These are phyloP conservation scores for Sebastes itinus DNA, from an alignment of 2,797 vertebrate species.

Conservation along the genomic window DNA sequence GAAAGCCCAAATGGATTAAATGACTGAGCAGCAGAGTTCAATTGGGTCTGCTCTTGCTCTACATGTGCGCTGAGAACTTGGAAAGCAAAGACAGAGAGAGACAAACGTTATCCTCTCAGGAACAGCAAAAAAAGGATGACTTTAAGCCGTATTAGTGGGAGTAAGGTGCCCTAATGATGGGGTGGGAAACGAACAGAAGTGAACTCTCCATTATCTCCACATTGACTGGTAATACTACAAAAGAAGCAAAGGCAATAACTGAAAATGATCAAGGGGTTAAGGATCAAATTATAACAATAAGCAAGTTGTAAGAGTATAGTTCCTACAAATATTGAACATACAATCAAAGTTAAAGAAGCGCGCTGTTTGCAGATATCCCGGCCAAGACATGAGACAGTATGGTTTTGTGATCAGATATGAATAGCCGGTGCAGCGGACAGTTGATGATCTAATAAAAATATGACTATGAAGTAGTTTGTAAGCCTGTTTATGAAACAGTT, in stretches of 20 bases:
- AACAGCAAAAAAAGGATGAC: not conserved
- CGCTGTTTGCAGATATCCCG: not conserved
- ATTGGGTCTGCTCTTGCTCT: not conserved
- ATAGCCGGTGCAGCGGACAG: not conserved
- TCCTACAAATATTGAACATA: not conserved
- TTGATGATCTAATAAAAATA: not conserved
- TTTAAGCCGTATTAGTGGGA: not conserved
- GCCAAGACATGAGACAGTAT: not conserved
- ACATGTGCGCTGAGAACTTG: not conserved
- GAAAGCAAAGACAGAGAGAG: constrained; percentile 5
- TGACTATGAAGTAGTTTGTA: not conserved
- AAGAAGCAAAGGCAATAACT: not conserved
- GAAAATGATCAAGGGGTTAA: not conserved
- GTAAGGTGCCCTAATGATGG: not conserved
- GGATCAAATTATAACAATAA: not conserved
- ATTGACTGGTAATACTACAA: not conserved
- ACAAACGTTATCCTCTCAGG: not conserved
- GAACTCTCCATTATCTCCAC: not conserved
- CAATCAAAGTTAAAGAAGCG: not conserved
- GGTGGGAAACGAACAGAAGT: not conserved
- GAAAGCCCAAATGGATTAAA: constrained; percentile 15
- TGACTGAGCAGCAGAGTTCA: not conserved
- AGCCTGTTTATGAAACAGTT: not conserved
- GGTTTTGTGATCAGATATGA: not conserved
- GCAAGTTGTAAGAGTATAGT: not conserved